Conservation (phyloP, 2,888 invertebrate species). For the Drosophila meridiana region DNA sequence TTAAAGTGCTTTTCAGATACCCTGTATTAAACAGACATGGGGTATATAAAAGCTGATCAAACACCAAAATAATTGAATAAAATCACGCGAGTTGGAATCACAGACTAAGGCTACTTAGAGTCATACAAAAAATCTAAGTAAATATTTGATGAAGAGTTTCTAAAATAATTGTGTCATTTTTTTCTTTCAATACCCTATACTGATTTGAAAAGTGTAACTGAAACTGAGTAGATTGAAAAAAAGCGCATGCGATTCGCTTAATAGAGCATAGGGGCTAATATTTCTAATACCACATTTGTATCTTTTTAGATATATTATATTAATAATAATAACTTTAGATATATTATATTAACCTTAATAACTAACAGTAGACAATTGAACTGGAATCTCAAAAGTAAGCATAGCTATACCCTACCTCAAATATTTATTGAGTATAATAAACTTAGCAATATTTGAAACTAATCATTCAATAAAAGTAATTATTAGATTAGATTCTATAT, state of each 20-base stretch:
- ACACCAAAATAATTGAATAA: background rate
- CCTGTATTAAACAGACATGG: conserved; percentile 19
- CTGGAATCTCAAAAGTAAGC: background rate
- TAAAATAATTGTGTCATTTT: background rate
- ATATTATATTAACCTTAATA: background rate
- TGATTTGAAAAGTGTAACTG: background rate
- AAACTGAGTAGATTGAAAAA: background rate
- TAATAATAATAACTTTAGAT: too few relatives aligned
- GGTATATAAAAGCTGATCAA: conserved; percentile 25
- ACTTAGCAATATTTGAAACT: background rate
- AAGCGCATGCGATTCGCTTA: background rate
- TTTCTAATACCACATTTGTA: background rate
- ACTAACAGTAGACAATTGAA: background rate
- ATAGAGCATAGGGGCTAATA: background rate
- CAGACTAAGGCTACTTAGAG: background rate
- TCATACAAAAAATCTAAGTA: background rate
- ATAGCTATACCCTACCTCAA: background rate
- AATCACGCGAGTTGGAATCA: background rate
- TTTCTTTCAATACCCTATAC: background rate
- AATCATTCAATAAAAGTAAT: background rate
- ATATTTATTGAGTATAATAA: background rate
- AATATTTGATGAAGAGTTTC: background rate
- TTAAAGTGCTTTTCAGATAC: conserved; percentile 54
- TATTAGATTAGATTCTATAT: background rate
- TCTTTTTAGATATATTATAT: background rate